Evolutionary conservation across 92 coral and sea anemone genomes (phyloP), one percentile per base, ranked within the genome.

Genomic region (Paramuricea clavata): DNA sequence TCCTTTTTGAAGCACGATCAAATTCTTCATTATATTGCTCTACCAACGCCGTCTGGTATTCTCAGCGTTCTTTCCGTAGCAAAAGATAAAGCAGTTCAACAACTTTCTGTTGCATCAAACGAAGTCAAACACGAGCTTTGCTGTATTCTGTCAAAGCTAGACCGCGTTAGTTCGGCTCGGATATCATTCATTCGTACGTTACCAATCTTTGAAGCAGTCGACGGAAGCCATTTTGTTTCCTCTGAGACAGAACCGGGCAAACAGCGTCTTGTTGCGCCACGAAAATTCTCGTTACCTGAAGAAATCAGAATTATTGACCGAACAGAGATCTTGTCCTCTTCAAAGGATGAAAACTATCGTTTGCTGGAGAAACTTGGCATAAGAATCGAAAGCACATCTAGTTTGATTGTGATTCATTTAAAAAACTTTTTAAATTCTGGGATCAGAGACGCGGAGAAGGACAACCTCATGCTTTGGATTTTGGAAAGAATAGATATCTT

Each of bases 401-500:
- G 62, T 33, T 92, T 92, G 69, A 70, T 95, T 70, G 79, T 64
- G 47, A 17, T 76, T 27, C 75, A 59, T 78, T 83, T 95, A 56
- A 72, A 92, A 8, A 87, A 47, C 54, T 85, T 83, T 27, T 73
- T 92, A 1, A 61, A 57, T 36, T 41, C 76, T 36, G 52, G 80
- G 49, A 92, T 93, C 93, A 92, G 60, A 19, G 76, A 69, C 15
- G 84, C 67, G 10, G 90, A 93, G 60, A 49, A 88, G 1, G 76
- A 89, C 50, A 61, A 84, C 2, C 59, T 95, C 32, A 93, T 93
- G 98, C 52, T 82, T 78, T 95, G 95, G 97, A 93, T 92, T 6
- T 92, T 95, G 42, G 83, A 78, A 26, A 81, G 88, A 25, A 81
- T 92, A 81, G 82, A 80, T 44, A 44, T 79, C 16, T 78, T 92